These are phyloP conservation scores for Acropternis orthonyx DNA, from an alignment of 2,797 vertebrate species.

Conservation along the genomic window DNA sequence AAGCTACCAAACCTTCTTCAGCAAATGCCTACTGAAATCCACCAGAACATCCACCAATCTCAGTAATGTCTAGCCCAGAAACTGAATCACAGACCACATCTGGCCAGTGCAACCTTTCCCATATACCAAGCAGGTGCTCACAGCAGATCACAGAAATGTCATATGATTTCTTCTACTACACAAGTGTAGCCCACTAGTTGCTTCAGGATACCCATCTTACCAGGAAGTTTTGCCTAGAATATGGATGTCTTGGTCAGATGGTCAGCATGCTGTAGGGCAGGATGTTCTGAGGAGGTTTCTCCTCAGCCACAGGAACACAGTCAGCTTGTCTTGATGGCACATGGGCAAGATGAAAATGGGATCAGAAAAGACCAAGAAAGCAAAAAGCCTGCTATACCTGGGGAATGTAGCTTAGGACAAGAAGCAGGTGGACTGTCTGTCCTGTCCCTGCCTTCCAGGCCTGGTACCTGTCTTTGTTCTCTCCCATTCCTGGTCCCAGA, in stretches of 20 bases:
- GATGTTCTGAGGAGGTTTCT: background rate
- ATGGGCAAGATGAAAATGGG: background rate
- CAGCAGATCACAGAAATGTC: background rate
- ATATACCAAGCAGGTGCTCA: background rate
- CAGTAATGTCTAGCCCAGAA: background rate
- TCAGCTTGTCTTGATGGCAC: background rate
- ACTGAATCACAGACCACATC: background rate
- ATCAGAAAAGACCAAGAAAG: background rate
- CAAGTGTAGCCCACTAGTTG: background rate
- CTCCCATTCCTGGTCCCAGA: background rate
- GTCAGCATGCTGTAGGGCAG: background rate
- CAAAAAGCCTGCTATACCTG: background rate
- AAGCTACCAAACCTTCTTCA: background rate
- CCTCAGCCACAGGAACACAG: background rate
- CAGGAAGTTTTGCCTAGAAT: background rate
- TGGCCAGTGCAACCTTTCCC: background rate
- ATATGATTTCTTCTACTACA: background rate
- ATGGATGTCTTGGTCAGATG: accelerated
- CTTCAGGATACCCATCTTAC: background rate
- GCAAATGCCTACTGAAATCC: background rate
- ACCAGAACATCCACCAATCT: background rate
- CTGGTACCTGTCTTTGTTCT: background rate
- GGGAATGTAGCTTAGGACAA: background rate
- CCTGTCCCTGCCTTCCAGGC: background rate
- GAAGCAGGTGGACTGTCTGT: background rate